These are phyloP conservation scores for Eonycteris spelaea DNA, from an alignment of 2,113 vertebrate genomes.

Conservation along the genomic window DNA sequence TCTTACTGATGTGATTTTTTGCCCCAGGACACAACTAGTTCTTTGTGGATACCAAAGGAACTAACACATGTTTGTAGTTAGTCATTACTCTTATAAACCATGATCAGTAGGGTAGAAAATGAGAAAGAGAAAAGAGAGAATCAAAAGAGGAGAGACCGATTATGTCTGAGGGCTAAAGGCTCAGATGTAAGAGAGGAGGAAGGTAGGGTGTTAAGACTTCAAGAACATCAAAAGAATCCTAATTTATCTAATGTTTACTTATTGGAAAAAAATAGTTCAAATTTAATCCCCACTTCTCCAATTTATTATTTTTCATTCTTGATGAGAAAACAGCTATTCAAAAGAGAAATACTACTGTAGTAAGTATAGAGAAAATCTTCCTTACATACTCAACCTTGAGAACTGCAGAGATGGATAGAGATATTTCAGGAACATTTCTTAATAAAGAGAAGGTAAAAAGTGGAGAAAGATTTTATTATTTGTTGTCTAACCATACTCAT, in stretches of 20 bases:
- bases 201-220: not conserved
- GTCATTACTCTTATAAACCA: not conserved
- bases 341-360: not conserved
- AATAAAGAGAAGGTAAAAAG: not conserved
- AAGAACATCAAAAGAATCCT: not conserved
- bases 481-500: not conserved
- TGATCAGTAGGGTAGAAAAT: not conserved
- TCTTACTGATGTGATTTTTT: not conserved
- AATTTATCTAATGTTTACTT: not conserved
- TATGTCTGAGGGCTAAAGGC: not conserved
- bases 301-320: slow-evolving; percentile 7
- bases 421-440: not conserved
- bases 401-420: not conserved
- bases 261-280: not conserved
- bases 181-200: not conserved
- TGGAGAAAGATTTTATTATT: not conserved
- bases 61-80: not conserved
- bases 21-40: not conserved
- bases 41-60: not conserved
- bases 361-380: not conserved
- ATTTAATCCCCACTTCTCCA: not conserved
- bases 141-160: not conserved
- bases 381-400: not conserved
- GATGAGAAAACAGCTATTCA: slow-evolving; percentile 21
- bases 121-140: not conserved